Conservation (phyloP, 53 echinoderm and acorn worm genomes). For the Temnopleurus reevesii region DNA sequence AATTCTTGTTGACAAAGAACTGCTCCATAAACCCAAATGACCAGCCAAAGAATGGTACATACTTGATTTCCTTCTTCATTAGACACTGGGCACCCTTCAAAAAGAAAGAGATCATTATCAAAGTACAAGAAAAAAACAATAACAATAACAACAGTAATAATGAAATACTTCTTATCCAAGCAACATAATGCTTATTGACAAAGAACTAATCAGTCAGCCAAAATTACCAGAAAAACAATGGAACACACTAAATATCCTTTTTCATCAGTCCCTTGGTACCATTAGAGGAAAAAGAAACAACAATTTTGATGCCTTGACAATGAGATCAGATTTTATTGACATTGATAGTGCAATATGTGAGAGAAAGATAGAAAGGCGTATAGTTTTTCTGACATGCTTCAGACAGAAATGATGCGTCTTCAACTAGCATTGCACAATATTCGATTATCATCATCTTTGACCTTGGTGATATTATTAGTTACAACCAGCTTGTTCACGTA, state of each 20-base stretch:
- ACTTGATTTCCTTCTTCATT: slow-evolving; percentile 95
- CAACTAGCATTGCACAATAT: too few species aligned
- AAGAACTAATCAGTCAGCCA: slow-evolving; percentile 92
- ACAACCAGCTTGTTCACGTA: too few species aligned
- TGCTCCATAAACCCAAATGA: slow-evolving; percentile 87
- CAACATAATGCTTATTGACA: slow-evolving; percentile 76
- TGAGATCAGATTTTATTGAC: too few species aligned
- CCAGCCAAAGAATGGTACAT: slow-evolving; percentile 94
- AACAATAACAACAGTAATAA: too few species aligned
- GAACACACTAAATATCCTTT: slow-evolving; percentile 89
- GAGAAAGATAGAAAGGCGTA: too few species aligned
- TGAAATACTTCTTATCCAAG: slow-evolving; percentile 44
- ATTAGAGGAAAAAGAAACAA: slow-evolving; percentile 43
- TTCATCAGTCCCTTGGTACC: slow-evolving; percentile 96
- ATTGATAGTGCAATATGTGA: too few species aligned
- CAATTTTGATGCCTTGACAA: too few species aligned
- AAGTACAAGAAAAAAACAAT: too few species aligned
- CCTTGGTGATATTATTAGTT: too few species aligned
- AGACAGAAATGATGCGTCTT: too few species aligned
- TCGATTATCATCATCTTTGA: too few species aligned
- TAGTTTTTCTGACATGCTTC: too few species aligned
- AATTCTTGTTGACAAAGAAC: slow-evolving; percentile 87
- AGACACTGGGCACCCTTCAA: slow-evolving; percentile 87
- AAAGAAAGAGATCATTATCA: neutral
- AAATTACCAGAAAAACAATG: slow-evolving; percentile 92